These are phyloP conservation scores for Drosophila bunnanda DNA, from an alignment of 2,888 invertebrate species.

Conservation along the genomic window DNA sequence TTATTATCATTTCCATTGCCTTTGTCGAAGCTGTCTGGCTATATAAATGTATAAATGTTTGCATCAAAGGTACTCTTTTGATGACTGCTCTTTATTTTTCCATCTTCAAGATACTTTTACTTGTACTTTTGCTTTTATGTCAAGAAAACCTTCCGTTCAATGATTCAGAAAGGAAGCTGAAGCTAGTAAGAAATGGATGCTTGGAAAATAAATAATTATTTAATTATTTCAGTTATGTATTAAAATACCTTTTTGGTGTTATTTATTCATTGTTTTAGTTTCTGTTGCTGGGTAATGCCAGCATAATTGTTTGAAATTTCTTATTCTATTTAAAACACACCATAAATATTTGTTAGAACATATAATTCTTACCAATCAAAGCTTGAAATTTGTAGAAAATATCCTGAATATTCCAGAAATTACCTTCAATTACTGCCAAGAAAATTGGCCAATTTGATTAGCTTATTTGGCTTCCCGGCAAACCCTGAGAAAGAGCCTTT, in stretches of 20 bases:
- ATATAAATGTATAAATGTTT: neutral
- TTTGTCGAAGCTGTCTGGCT: slow-evolving; percentile 17
- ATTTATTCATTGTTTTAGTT: too few relatives aligned
- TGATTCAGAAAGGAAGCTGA: neutral
- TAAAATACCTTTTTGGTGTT: too few relatives aligned
- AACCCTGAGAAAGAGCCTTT: slow-evolving; percentile 13
- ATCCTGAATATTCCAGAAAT: neutral
- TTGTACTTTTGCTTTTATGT: slow-evolving; percentile 23
- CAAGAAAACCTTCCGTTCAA: neutral
- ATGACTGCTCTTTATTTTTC: slow-evolving; percentile 23
- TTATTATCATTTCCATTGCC: slow-evolving; percentile 33
- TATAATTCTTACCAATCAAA: neutral
- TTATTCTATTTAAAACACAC: neutral
- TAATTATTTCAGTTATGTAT: too few relatives aligned
- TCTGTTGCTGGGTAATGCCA: too few relatives aligned
- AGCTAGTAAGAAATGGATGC: too few relatives aligned
- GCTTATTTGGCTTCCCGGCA: neutral
- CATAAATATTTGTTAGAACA: neutral
- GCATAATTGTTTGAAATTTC: too few relatives aligned
- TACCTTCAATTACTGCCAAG: neutral
- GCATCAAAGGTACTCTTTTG: slow-evolving; percentile 11
- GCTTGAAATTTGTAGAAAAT: neutral
- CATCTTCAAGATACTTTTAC: slow-evolving; percentile 22
- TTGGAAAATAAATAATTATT: too few relatives aligned
- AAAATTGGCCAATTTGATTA: neutral